These are phyloP conservation scores for Sphyrna mokarran DNA, from an alignment of 2,113 vertebrate genomes.

Conservation along the genomic window DNA sequence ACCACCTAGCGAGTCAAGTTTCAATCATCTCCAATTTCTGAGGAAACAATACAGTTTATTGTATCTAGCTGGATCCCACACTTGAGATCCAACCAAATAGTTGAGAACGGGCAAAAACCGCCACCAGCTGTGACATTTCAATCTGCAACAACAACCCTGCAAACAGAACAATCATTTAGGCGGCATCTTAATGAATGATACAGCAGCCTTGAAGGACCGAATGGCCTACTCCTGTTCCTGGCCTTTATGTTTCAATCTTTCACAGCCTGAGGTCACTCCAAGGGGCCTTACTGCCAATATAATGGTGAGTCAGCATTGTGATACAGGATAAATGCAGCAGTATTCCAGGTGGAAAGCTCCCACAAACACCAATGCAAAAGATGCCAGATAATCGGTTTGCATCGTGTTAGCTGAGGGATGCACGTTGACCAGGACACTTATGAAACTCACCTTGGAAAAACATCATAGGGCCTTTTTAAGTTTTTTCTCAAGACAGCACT, in stretches of 20 bases:
- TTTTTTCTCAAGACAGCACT: too few species aligned
- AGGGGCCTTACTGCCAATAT: too few species aligned
- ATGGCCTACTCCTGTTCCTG: too few species aligned
- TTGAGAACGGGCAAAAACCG: background rate
- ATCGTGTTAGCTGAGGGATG: background rate
- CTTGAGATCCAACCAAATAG: background rate
- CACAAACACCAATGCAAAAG: background rate
- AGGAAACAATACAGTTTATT: background rate
- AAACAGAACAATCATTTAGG: background rate
- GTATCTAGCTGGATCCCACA: background rate
- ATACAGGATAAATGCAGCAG: too few species aligned
- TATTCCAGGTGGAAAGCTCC: background rate
- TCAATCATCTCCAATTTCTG: background rate
- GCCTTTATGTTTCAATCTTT: background rate
- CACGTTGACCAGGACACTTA: background rate
- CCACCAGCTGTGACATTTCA: background rate
- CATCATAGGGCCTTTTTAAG: background rate
- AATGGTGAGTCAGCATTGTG: too few species aligned
- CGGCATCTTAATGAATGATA: too few species aligned
- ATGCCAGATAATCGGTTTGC: background rate
- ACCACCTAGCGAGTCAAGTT: background rate
- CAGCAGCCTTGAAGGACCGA: too few species aligned
- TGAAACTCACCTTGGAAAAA: background rate
- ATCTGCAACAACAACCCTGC: too few species aligned
- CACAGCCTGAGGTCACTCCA: background rate